Percentiles rank a stretch among this genome's conserved stretches.
Evolutionary conservation across 1,140 invertebrate species (phyloP).

Genomic region (Cyclina sinensis): DNA sequence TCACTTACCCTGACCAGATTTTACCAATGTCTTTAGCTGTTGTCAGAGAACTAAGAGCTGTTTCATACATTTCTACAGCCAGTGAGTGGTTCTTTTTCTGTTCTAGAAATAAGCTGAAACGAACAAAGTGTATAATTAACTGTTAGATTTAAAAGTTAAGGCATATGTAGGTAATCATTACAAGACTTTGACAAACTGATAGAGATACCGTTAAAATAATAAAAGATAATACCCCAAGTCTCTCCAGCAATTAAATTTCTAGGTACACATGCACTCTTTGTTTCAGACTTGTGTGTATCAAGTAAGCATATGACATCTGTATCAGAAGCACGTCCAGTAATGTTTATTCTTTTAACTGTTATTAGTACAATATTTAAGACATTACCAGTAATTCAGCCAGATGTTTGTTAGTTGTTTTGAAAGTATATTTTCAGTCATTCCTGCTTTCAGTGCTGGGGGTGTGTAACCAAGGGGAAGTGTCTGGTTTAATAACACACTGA

Average conservation of each 20-base stretch:
- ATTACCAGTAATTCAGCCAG: conserved; percentile 68
- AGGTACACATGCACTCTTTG: neutral
- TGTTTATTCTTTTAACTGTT: neutral
- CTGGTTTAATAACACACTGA: conserved; percentile 57
- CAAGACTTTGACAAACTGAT: too few relatives aligned
- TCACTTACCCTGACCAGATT: conserved; percentile 63
- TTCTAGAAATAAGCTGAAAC: conserved; percentile 54
- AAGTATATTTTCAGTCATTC: neutral
- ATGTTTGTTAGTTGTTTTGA: conserved; percentile 26
- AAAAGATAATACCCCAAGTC: too few relatives aligned
- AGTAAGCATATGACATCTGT: too few relatives aligned
- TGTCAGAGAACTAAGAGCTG: conserved; percentile 43
- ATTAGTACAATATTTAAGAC: too few relatives aligned
- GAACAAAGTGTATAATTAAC: neutral
- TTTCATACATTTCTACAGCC: conserved; percentile 60
- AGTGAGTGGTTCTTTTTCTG: neutral
- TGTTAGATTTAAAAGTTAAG: too few relatives aligned
- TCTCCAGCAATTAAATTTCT: too few relatives aligned
- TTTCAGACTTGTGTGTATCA: too few relatives aligned
- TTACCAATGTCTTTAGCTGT: conserved; percentile 25
- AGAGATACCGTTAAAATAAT: too few relatives aligned
- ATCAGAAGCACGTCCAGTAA: too few relatives aligned
- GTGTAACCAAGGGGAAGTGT: conserved; percentile 41
- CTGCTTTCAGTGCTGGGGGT: conserved; percentile 37
- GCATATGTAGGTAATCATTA: too few relatives aligned